phyloP scores from a whole-genome alignment of 2,888 invertebrate genomes.

The Epiperipatus broadwayi region DNA sequence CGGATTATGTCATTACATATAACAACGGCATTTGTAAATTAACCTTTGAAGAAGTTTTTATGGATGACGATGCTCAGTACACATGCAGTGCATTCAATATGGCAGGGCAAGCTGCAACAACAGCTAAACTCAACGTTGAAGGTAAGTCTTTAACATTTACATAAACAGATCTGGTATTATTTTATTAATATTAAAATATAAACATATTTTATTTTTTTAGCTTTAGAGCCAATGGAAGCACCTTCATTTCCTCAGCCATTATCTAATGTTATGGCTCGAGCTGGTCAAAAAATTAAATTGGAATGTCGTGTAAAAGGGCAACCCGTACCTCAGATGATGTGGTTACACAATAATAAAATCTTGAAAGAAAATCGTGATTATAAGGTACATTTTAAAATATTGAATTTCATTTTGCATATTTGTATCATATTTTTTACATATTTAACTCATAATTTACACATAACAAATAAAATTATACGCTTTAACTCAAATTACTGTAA shows the following conservation, averaged over 20 bases:
- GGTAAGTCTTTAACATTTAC: slow-evolving; percentile 34
- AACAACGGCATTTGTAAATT: slow-evolving; percentile 60
- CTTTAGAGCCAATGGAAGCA: slow-evolving; percentile 40
- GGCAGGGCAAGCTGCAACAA: slow-evolving; percentile 43
- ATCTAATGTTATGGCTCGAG: slow-evolving; percentile 48
- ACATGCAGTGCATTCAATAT: slow-evolving; percentile 48
- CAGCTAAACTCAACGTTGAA: slow-evolving; percentile 43
- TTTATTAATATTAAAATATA: not conserved
- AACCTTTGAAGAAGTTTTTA: slow-evolving; percentile 44
- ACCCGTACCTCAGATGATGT: slow-evolving; percentile 42
- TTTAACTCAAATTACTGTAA: no score
- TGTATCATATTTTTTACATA: no score
- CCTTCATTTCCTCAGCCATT: slow-evolving; percentile 42
- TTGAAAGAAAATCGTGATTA: slow-evolving; percentile 27
- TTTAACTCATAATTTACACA: no score
- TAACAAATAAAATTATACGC: no score
- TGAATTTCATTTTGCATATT: no score
- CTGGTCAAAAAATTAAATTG: slow-evolving; percentile 49
- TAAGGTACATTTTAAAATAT: slow-evolving; percentile 4
- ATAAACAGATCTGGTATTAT: slow-evolving; percentile 13
- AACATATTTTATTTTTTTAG: no score
- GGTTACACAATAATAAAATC: slow-evolving; percentile 47
- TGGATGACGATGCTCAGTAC: slow-evolving; percentile 48
- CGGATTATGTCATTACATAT: slow-evolving; percentile 52
- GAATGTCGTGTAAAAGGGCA: slow-evolving; percentile 47